Base-by-base conservation (phyloP, 1,140 invertebrate genomes). In the Drosophila sucinea region DNA sequence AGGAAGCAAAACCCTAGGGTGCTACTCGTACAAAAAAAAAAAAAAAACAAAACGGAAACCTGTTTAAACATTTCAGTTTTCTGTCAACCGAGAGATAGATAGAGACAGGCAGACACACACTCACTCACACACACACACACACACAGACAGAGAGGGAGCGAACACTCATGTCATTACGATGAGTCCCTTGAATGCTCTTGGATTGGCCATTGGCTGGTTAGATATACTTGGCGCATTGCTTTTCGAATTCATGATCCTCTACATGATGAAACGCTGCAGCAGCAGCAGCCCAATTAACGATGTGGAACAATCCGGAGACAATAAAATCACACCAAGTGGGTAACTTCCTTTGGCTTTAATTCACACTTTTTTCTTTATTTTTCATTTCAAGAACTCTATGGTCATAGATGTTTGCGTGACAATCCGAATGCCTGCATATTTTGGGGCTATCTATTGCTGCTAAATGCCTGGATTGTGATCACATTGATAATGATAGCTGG, bases 181-280 rank as follows among this genome's bases (percentile, higher is more conserved):
- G 40, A 77, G 68, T 57, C 61, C 72, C 10, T 66, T 89, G 7
- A 55, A 70, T 70, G 77, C 70, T n/a, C 78, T 87, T 60, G 84
- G 84, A 1, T 32, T 87, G 68, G 84, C 77, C 38, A 89, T 89
- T 47, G 84, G 80, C 23, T 71, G 77, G 65, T 75, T 87, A 77
- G 84, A 87, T 30, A 78, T 87, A n/a, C 23, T 69, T 17, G 73
- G 84, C 3, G 84, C 75, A 3, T 7, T 89, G 17, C 51, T 77
- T 25, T 89, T 87, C 40, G 84, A 89, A 47, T 5, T 84, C 23
- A 41, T 84, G n/a, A 78, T 87, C 55, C 71, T 80, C 33, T 80
- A 57, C 25, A 40, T 84, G 60, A 23, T 87, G 51, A 27, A 58
- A 4, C 40, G 55, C 25, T 63, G 65, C 5, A 32, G 25, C n/a